Evolutionary conservation across 2,113 vertebrate genomes (phyloP), one percentile per base, ranked within the genome.

Genomic region (Bujurquina vittata): DNA sequence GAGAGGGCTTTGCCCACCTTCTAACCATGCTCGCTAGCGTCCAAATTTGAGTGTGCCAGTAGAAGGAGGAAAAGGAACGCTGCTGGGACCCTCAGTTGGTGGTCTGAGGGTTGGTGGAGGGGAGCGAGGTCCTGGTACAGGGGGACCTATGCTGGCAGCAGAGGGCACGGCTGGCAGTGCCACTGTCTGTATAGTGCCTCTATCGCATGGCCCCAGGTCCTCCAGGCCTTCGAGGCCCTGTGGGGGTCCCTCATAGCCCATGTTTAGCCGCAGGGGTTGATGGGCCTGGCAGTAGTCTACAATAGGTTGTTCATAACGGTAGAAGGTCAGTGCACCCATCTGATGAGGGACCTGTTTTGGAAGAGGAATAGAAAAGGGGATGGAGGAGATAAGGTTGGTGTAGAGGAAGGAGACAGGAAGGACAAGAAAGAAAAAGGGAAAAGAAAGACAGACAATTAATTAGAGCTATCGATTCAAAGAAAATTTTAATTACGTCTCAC

Each of bases 241-340:
- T 35, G 95, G 94, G 46, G 95, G 93, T 29, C 95, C 94, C 69
- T 96, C 95, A 1, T 94, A 96, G 81, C 94, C 95, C 95, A 96
- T 95, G 94, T 96, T 96, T 82, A 96, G 93, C 84, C 95, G 90
- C 87, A 96, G 92, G 75, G 96, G 95, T 74, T 96, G 96, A 80
- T 96, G 96, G 58, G 96, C 95, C 89, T 96, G 96, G 93, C 96
- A 96, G 95, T 96, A 96, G 91, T 96, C 96, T 77, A 96, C 95
- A 18, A 96, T 95, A 11, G 96, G 96, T 89, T 96, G 96, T 76
- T 96, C 96, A 10, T 96, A 96, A 75, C 95, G 94, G 92, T 95
- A 96, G 93, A 96, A 96, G 85, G 95, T 93, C 93, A 96, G 87
- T 8, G 95, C 94, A n/a, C 95, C 94, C 95, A 96, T 95, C 94